Evolutionary conservation across 2,888 invertebrate genomes (phyloP).

Genomic region (Parasteatoda lunata): DNA sequence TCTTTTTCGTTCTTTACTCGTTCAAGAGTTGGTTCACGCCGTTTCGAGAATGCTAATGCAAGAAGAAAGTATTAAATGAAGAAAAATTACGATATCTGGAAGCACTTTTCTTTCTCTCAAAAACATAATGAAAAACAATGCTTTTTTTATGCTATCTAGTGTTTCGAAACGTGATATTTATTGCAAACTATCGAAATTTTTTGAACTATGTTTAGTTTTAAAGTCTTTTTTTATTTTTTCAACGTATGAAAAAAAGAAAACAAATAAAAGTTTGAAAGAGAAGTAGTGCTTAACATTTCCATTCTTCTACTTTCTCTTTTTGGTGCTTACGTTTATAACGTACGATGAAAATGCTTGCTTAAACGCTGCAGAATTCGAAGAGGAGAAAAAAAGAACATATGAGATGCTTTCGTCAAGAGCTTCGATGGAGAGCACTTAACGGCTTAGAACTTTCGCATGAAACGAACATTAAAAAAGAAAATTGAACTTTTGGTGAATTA

Average conservation of each 20-base stretch:
- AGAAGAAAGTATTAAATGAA: conserved; percentile 24
- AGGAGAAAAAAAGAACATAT: not conserved
- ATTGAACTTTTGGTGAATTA: no score
- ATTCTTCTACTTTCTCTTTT: not conserved
- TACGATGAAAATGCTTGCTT: not conserved
- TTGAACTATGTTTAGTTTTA: conserved; percentile 17
- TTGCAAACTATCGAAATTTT: not conserved
- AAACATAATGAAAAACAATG: not conserved
- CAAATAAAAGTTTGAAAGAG: not conserved
- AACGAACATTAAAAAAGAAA: no score
- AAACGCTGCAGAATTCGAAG: not conserved
- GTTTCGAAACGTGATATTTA: not conserved
- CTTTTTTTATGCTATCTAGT: not conserved
- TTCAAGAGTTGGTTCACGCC: not conserved
- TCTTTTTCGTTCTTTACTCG: not conserved
- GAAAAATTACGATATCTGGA: conserved; percentile 46
- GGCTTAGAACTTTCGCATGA: no score
- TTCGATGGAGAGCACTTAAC: no score
- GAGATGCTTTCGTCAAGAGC: no score
- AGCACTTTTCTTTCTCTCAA: not conserved
- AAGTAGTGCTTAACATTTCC: not conserved
- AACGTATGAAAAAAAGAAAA: not conserved
- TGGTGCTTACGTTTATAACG: not conserved
- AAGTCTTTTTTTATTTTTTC: not conserved
- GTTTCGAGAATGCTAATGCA: conserved; percentile 8